These are phyloP conservation scores for Neoniphon sammara DNA, from an alignment of 2,797 vertebrate genomes.

Conservation along the genomic window DNA sequence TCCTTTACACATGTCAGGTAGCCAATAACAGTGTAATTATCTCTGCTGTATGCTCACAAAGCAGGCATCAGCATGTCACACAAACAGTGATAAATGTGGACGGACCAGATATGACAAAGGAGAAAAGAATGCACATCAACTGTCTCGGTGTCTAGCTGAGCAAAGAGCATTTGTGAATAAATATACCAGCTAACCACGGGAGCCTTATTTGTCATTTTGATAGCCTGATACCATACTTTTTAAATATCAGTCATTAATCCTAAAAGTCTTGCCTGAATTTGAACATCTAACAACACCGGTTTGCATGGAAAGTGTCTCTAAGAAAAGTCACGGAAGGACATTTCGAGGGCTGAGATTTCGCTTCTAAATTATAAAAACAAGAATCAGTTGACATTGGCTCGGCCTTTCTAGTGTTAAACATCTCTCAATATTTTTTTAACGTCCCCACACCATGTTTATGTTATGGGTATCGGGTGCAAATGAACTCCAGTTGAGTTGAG, in stretches of 20 bases:
- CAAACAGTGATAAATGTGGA: constrained; percentile 34
- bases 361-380: constrained; percentile 39
- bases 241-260: neutral
- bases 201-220: neutral
- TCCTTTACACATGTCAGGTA: constrained; percentile 29
- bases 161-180: constrained; percentile 1
- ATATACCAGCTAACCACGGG: neutral
- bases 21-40: constrained; percentile 43
- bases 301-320: constrained; percentile 15
- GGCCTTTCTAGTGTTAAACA: constrained; percentile 44
- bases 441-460: constrained; percentile 46
- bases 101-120: constrained; percentile 15
- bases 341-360: constrained; percentile 24
- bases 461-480: constrained; percentile 58
- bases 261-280: constrained; percentile 9
- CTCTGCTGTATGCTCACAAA: constrained; percentile 39
- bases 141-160: constrained; percentile 1
- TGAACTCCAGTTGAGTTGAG: constrained; percentile 56
- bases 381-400: constrained; percentile 15
- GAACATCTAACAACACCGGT: constrained; percentile 23
- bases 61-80: constrained; percentile 11
- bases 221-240: neutral
- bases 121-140: neutral
- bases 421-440: constrained; percentile 49
- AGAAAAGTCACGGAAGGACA: constrained; percentile 22